phyloP scores from a whole-genome alignment of 92 coral and sea anemone species.

The Siderastrea radians region DNA sequence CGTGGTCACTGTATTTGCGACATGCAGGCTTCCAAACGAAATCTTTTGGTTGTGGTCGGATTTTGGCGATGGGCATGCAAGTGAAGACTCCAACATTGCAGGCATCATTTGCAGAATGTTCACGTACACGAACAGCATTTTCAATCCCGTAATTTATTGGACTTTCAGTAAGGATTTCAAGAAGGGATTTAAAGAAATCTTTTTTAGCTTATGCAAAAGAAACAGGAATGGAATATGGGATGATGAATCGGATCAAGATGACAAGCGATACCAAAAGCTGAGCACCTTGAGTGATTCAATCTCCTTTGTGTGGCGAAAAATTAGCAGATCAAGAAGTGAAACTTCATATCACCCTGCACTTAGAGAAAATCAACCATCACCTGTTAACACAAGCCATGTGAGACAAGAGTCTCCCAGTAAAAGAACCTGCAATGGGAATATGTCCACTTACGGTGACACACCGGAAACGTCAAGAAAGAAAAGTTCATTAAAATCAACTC shows the following conservation, averaged over 20 bases:
- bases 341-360: background rate
- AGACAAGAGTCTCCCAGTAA: background rate
- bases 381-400: background rate
- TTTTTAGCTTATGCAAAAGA: constrained; percentile 1
- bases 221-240: constrained; percentile 6
- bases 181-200: constrained; percentile 18
- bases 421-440: background rate
- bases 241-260: constrained; percentile 9
- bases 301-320: constrained; percentile 39
- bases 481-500: background rate
- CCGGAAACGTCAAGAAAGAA: background rate
- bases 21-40: constrained; percentile 76
- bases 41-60: constrained; percentile 80
- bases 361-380: constrained; percentile 9
- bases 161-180: constrained; percentile 67
- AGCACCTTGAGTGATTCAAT: constrained; percentile 24
- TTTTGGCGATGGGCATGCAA: constrained; percentile 58
- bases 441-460: background rate
- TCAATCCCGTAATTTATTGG: constrained; percentile 71
- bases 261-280: background rate
- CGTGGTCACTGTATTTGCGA: constrained; percentile 71
- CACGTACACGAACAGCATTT: constrained; percentile 75
- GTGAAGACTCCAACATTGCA: constrained; percentile 32
- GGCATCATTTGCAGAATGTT: constrained; percentile 75
- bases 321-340: constrained; percentile 35